Evolutionary conservation across 2,113 vertebrate genomes (phyloP), one percentile per base, ranked within the genome.

Genomic region (Dasyurus viverrinus): DNA sequence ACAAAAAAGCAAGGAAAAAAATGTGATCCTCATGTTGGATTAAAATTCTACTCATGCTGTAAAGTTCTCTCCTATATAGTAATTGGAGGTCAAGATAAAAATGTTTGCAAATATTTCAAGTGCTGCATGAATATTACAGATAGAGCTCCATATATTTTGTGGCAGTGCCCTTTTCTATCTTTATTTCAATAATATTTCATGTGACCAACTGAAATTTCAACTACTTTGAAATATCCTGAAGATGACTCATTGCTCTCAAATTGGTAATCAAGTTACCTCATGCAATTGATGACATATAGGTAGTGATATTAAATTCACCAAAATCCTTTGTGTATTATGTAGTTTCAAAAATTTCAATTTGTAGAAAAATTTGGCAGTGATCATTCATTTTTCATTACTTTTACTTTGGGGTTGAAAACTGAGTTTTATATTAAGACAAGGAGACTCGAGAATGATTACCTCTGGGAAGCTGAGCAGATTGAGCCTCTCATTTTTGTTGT

Each of bases 221-320:
- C 46, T 68, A 55, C 89, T 57, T 16, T 96, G 90, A 96, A 95
- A 96, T 96, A 54, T 3, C 53, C 89, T 53, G 47, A 60, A 89
- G 30, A 94, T 96, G 96, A 95, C 92, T 93, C 42, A 95, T 42
- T 95, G 95, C 91, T 93, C 46, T 57, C 47, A 95, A 93, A 84
- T 68, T 95, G 12, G 54, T 84, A 96, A 93, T 97, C 96, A 97
- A 52, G 60, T 36, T 93, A 94, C 42, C 30, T 91, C 76, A 95
- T 92, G 22, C 4, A 8, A 89, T 94, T 16, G 50, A 96, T 95
- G 89, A 50, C 92, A 1, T 91, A 89, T 93, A 96, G 24, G 55
- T 60, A 53, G 24, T 95, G 68, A 36, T 89, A 57, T 97, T 93
- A 92, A 92, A 84, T 94, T n/a, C 89, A 93, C 50, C 16, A 47